A percentile compares a stretch with the other conserved stretches of the same genome.
phyloP scores from a whole-genome alignment of 2,888 invertebrate species.

The Megamerina dolium region DNA sequence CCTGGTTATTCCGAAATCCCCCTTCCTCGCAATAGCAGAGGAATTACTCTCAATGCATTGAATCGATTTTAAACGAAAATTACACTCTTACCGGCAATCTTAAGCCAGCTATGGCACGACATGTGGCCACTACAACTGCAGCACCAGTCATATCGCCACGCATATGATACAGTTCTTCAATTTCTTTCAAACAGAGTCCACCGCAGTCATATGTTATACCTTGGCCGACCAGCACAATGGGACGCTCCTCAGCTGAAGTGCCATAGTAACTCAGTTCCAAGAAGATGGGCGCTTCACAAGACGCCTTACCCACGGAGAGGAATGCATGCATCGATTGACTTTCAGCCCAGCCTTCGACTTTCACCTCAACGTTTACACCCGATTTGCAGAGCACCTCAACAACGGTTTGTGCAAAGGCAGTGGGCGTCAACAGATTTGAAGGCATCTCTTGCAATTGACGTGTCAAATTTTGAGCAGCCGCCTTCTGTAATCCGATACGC shows the following conservation, averaged over 20 bases:
- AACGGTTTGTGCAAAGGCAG: conserved; percentile 67
- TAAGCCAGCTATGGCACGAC: conserved; percentile 63
- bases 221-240: conserved; percentile 68
- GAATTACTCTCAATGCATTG: no score
- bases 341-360: conserved; percentile 63
- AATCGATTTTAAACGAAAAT: no score
- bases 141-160: conserved; percentile 81
- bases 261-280: conserved; percentile 71
- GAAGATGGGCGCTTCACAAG: conserved; percentile 72
- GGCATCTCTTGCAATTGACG: conserved; percentile 74
- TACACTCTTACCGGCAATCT: conserved; percentile 57
- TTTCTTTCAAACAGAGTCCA: conserved; percentile 62
- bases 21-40: no score
- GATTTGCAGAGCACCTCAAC: conserved; percentile 43
- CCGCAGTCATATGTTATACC: conserved; percentile 67
- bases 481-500: conserved; percentile 66
- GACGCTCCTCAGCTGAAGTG: conserved; percentile 55
- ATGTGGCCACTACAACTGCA: conserved; percentile 66
- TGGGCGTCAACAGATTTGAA: conserved; percentile 73
- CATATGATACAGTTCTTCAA: conserved; percentile 60
- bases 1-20: no score
- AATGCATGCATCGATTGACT: conserved; percentile 74
- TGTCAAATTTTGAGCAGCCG: conserved; percentile 74
- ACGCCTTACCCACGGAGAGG: conserved; percentile 69
- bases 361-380: conserved; percentile 44